These are phyloP conservation scores for Jordanella pulchra DNA, from an alignment of 2,797 vertebrate species.

Conservation along the genomic window DNA sequence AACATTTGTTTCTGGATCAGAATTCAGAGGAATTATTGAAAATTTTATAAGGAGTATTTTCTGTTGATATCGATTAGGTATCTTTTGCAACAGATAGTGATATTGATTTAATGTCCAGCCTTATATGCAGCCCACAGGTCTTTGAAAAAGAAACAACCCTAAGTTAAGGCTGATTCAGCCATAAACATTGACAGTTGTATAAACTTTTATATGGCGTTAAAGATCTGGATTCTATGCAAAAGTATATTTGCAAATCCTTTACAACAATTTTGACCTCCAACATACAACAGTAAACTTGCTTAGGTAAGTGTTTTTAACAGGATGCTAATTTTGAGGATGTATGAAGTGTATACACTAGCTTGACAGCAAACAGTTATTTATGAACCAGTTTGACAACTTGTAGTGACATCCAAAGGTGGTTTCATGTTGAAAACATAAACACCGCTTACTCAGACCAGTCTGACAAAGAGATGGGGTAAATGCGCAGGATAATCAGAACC, in stretches of 20 bases:
- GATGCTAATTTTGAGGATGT: background rate
- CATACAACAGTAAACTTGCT: background rate
- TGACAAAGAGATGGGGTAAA: background rate
- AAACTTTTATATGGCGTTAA: background rate
- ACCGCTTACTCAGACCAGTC: background rate
- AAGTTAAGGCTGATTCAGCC: too few species aligned
- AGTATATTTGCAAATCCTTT: background rate
- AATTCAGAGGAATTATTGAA: too few species aligned
- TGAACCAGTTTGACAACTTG: constrained; percentile 1
- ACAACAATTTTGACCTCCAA: background rate
- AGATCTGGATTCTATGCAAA: background rate
- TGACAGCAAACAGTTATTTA: background rate
- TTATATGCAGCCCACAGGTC: background rate
- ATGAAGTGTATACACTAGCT: background rate
- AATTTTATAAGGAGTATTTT: too few species aligned
- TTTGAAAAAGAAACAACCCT: too few species aligned
- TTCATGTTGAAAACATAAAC: background rate
- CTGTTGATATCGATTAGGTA: too few species aligned
- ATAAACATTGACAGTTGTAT: background rate
- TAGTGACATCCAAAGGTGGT: background rate
- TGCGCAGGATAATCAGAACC: background rate
- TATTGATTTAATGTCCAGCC: too few species aligned
- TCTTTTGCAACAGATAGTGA: too few species aligned
- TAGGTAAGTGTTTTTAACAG: background rate
- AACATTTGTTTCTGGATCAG: too few species aligned